Base-by-base conservation (phyloP, 2,888 invertebrate genomes). In the Mactromeris polynyma region DNA sequence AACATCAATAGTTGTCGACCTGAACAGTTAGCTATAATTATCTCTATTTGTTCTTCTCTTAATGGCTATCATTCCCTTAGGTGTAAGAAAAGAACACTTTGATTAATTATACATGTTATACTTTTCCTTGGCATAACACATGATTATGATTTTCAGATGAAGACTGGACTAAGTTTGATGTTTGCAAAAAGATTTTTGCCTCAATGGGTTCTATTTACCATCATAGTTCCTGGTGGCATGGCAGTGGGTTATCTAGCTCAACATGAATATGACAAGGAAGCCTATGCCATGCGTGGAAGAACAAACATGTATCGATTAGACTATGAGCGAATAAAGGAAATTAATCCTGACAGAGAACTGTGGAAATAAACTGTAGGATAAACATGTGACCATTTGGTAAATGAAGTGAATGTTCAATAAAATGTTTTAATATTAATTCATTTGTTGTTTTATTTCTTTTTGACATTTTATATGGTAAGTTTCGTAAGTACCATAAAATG, bases 241-340 rank as follows among this genome's bases (percentile, higher is more conserved):
- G 3, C n/a, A 31, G 0, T 38, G 1, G 78, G 77, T 4, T 19
- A 54, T n/a, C 58, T 64, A 6, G 33, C 51, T n/a, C 82, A 87
- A 58, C 9, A 31, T 17, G 89, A 91, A 58, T 73, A 54, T 31
- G 80, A 91, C 73, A 91, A 85, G 64, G 89, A 85, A 54, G 89
- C 91, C 0, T 87, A 87, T 33, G 91, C 89, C n/a, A 89, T 91
- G 89, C 69, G 91, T 6, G 91, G 91, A 33, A 84, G 85, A 38
- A 87, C 87, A 40, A 85, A 82, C 33, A 69, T 91, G 54, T 91
- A 81, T 77, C 51, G 73, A 21, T 69, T 73, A 69, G 83, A 87
- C 26, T 40, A 82, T 77, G 85, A 83, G 84, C 83, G 51, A 79
- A 33, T 91, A 4, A 46, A 87, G 26, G 21, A 77, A 77, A 36